Conservation (phyloP, 2,113 vertebrate species). For the Carollia perspicillata region DNA sequence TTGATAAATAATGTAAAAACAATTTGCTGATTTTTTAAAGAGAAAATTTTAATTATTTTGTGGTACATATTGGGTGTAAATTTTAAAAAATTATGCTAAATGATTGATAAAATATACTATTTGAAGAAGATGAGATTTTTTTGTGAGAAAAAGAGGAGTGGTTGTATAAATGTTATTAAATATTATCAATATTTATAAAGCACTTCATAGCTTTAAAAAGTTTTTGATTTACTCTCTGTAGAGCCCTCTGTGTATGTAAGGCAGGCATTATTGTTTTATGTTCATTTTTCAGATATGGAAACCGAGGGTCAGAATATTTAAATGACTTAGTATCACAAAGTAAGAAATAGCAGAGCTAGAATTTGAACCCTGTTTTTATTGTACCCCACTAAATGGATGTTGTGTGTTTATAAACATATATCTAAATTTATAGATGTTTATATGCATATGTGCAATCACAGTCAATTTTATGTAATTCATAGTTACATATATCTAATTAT, state of each 20-base stretch:
- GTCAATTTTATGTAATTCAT: neutral
- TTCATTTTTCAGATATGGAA: neutral
- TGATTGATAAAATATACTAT: neutral
- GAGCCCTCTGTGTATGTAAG: neutral
- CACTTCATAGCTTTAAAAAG: neutral
- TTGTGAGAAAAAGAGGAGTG: neutral
- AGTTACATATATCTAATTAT: neutral
- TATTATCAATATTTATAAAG: neutral
- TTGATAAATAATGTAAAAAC: neutral
- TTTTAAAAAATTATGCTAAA: neutral
- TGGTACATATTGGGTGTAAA: neutral
- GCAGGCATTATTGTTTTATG: neutral
- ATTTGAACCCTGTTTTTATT: neutral
- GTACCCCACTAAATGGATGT: neutral
- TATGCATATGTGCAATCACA: neutral
- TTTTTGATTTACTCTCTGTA: neutral
- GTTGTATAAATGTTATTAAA: constrained; percentile 3
- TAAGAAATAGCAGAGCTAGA: neutral
- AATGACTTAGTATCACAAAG: neutral
- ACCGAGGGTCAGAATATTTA: neutral
- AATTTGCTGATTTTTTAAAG: constrained; percentile 16
- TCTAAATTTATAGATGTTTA: neutral
- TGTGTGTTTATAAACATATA: neutral
- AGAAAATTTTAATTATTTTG: neutral
- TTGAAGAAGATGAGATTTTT: neutral